phyloP scores from a whole-genome alignment of 1,140 invertebrate genomes.

The Liolophura sinensis region DNA sequence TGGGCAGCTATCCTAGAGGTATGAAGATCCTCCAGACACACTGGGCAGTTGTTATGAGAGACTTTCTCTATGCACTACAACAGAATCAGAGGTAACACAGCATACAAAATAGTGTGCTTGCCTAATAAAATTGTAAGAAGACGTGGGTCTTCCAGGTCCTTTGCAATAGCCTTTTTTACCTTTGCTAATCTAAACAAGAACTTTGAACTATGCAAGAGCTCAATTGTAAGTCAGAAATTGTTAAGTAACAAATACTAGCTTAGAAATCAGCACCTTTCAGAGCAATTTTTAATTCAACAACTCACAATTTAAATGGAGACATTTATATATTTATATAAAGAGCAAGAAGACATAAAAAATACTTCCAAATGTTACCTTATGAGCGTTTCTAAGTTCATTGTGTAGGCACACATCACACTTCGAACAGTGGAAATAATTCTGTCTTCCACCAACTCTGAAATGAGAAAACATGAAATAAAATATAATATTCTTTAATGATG shows the following conservation, averaged over 20 bases:
- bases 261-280: too few relatives aligned
- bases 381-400: slow-evolving; percentile 74
- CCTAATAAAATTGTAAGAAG: background rate
- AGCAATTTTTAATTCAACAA: background rate
- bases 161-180: too few relatives aligned
- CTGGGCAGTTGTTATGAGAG: slow-evolving; percentile 81
- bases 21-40: slow-evolving; percentile 86
- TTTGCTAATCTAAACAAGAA: too few relatives aligned
- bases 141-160: too few relatives aligned
- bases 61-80: slow-evolving; percentile 85
- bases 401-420: slow-evolving; percentile 87
- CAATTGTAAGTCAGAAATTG: too few relatives aligned
- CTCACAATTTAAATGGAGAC: background rate
- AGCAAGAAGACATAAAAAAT: background rate
- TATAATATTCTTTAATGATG: background rate
- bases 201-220: too few relatives aligned
- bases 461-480: slow-evolving; percentile 8
- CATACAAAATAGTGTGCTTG: background rate
- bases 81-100: slow-evolving; percentile 4
- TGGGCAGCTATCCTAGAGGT: slow-evolving; percentile 83
- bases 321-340: background rate
- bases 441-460: slow-evolving; percentile 74
- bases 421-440: slow-evolving; percentile 85
- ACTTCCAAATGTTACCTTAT: slow-evolving; percentile 68
- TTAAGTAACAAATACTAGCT: too few relatives aligned